Conservation (phyloP, 2,888 invertebrate genomes). For the Rotaria macrura region DNA sequence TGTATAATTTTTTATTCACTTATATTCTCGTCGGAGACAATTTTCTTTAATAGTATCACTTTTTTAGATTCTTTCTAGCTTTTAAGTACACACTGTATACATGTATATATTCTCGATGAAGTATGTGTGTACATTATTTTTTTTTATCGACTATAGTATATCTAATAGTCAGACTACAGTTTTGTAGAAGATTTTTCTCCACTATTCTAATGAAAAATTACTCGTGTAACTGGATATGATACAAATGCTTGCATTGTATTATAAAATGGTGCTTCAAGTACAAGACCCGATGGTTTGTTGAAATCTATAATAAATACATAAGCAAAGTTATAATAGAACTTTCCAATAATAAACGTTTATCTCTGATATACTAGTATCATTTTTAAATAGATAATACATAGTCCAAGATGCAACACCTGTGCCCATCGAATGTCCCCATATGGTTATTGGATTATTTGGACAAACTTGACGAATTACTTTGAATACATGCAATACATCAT, state of each 20-base stretch:
- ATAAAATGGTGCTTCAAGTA: slow-evolving; percentile 33
- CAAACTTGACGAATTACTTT: neutral
- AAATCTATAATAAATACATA: neutral
- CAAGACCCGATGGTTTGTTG: slow-evolving; percentile 23
- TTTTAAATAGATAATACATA: slow-evolving; percentile 12
- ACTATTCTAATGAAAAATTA: neutral
- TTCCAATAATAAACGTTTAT: neutral
- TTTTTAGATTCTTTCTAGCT: too few relatives aligned
- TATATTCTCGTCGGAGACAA: too few relatives aligned
- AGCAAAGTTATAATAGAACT: too few relatives aligned
- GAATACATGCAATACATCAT: slow-evolving; percentile 27
- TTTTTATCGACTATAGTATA: too few relatives aligned
- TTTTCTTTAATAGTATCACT: too few relatives aligned
- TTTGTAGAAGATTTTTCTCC: too few relatives aligned
- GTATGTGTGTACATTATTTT: too few relatives aligned
- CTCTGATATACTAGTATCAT: neutral
- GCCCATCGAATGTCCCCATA: slow-evolving; percentile 9
- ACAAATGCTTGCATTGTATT: slow-evolving; percentile 26
- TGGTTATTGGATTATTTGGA: neutral
- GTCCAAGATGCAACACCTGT: slow-evolving; percentile 4
- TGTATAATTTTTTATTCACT: too few relatives aligned
- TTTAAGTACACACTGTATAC: too few relatives aligned
- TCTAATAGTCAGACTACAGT: too few relatives aligned
- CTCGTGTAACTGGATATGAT: neutral
- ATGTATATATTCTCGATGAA: too few relatives aligned